Evolutionary conservation across 1,140 invertebrate species (phyloP).

Genomic region (Drosophila sp.): DNA sequence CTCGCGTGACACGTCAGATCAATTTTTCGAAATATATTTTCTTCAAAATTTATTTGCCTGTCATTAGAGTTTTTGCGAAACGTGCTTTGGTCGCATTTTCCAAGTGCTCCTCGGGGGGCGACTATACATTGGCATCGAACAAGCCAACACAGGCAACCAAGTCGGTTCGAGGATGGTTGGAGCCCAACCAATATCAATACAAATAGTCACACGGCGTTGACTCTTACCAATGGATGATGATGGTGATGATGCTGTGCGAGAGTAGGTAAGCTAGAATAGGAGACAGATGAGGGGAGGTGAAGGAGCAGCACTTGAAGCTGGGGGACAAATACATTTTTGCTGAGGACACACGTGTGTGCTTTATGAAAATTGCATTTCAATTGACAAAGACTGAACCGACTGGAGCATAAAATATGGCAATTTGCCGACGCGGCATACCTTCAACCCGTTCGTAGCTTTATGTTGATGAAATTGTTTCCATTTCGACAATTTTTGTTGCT

Average conservation of each 20-base stretch:
- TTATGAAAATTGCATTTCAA: slow-evolving; percentile 81
- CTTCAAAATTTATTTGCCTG: slow-evolving; percentile 78
- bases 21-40: slow-evolving; percentile 80
- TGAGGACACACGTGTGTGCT: slow-evolving; percentile 62
- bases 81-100: slow-evolving; percentile 73
- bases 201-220: slow-evolving; percentile 46
- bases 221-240: slow-evolving; percentile 40
- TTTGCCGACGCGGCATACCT: slow-evolving; percentile 42
- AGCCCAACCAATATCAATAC: slow-evolving; percentile 34
- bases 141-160: slow-evolving; percentile 25
- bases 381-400: slow-evolving; percentile 60
- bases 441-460: slow-evolving; percentile 67
- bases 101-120: slow-evolving; percentile 72
- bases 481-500: slow-evolving; percentile 62
- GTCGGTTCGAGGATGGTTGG: not conserved
- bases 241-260: slow-evolving; percentile 18
- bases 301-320: too few relatives aligned
- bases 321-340: slow-evolving; percentile 7
- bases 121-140: slow-evolving; percentile 44
- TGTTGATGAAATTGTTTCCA: slow-evolving; percentile 77
- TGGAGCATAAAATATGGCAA: slow-evolving; percentile 76
- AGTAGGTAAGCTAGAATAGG: not conserved
- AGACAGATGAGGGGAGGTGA: not conserved
- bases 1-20: slow-evolving; percentile 79
- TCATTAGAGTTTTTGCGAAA: slow-evolving; percentile 77